These are phyloP conservation scores for Nymphicus hollandicus DNA, from an alignment of 2,113 vertebrate species.

Conservation along the genomic window DNA sequence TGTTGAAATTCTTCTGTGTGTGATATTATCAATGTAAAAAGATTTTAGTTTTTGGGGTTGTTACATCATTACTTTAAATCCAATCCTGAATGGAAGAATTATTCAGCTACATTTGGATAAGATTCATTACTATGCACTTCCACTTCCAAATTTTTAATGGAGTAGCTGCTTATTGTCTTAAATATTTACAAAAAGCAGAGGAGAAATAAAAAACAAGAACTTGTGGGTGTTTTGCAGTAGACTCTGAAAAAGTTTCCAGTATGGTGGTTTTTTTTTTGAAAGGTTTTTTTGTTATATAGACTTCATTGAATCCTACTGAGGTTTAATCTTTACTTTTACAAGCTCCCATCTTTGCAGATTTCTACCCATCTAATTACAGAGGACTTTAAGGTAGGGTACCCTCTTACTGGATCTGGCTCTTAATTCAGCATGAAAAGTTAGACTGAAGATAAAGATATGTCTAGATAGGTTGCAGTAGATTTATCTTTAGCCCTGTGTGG, in stretches of 20 bases:
- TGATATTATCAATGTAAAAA: not conserved
- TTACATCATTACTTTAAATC: not conserved
- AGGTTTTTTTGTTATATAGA: not conserved
- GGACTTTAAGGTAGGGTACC: not conserved
- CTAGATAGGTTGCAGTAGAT: not conserved
- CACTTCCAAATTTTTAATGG: not conserved
- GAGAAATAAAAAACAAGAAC: not conserved
- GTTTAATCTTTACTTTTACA: not conserved
- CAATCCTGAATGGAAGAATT: not conserved
- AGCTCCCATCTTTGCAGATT: not conserved
- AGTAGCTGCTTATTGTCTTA: not conserved
- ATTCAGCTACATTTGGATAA: not conserved
- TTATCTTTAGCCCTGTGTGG: not conserved
- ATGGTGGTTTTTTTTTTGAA: not conserved
- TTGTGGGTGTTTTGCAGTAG: not conserved
- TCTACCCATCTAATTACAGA: not conserved
- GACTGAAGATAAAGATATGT: not conserved
- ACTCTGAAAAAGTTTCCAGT: not conserved
- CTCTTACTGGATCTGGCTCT: not conserved
- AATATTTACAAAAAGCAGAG: not conserved
- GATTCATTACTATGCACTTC: not conserved
- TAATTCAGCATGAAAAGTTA: not conserved
- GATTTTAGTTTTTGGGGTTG: not conserved
- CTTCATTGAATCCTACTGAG: not conserved
- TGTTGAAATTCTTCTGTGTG: not conserved